Base-by-base conservation (phyloP, 2,888 invertebrate genomes). In the Stenodera caucasica region DNA sequence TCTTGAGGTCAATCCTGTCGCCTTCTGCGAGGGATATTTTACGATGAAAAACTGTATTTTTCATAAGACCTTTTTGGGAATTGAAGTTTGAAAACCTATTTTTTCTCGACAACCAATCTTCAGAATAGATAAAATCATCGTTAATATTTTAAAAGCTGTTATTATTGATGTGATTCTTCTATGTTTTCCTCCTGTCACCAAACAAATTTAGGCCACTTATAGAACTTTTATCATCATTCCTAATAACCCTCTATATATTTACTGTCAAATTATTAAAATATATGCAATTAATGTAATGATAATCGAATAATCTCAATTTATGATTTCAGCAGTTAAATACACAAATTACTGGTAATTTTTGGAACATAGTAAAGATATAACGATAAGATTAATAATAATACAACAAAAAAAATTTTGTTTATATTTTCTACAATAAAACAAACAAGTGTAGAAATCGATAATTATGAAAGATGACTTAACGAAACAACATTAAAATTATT, bases 401-500 rank as follows among this genome's bases (percentile, higher is more conserved):
- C 9, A 5, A 18, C 12, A 21, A 30, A 2, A 35, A 26, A 40
- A 35, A 54, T 26, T n/a, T n/a, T n/a, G n/a, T n/a, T n/a, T n/a
- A n/a, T n/a, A n/a, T n/a, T 7, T 8, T 37, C 21, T 9, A 33
- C 21, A 57, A 55, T 33, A 51, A 45, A 40, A 61, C 54, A 58
- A 32, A 21, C 32, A 51, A 21, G 18, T 32, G 18, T 26, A n/a
- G 18, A 61, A 66, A 66, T 64, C 61, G 53, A 65, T 67, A 63
- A 67, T 67, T 67, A 67, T 52, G 62, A 57, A 65, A 53, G 58
- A 67, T 67, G 67, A 67, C 67, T 67, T 57, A 53, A 67, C 67
- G 56, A 61, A 64, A 62, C 4, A 61, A 61, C 59, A 58, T 51
- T 53, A 26, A 63, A 63, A 66, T 63, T 50, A 50, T 55, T 53